phyloP scores from a whole-genome alignment of 2,888 invertebrate genomes.

The Xylota segnis region DNA sequence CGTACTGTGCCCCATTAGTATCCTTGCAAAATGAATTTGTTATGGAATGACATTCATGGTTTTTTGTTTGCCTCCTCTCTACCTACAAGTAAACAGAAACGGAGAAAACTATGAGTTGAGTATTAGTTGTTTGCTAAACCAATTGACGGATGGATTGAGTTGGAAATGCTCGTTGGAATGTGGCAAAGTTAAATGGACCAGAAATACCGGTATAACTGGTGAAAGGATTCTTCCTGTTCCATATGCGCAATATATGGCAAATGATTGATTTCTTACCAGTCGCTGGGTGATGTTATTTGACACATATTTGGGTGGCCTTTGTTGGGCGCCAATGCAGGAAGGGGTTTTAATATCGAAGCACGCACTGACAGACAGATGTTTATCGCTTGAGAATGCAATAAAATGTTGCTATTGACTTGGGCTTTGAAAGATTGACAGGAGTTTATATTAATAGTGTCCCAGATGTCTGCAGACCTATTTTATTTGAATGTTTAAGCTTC shows the following conservation, averaged over 20 bases:
- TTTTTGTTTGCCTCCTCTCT: neutral
- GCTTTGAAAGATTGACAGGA: conserved; percentile 10
- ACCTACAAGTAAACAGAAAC: neutral
- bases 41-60: conserved; percentile 32
- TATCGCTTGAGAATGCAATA: conserved; percentile 2
- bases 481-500: neutral
- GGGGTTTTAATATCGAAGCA: conserved; percentile 2
- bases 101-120: neutral
- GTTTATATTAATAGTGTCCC: neutral
- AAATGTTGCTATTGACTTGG: conserved; percentile 2
- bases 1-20: neutral
- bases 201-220: neutral
- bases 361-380: conserved; percentile 16
- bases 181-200: conserved; percentile 18
- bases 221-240: conserved; percentile 12
- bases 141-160: conserved; percentile 11
- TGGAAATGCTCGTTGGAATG: neutral
- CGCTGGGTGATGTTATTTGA: conserved; percentile 14
- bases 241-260: conserved; percentile 7
- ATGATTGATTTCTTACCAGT: conserved; percentile 9
- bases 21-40: conserved; percentile 18
- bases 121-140: neutral
- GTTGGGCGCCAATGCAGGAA: neutral
- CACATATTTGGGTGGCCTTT: conserved; percentile 4
- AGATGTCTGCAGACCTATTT: neutral